These are phyloP conservation scores for Columba livia DNA, from an alignment of 2,113 vertebrate species.

Conservation along the genomic window DNA sequence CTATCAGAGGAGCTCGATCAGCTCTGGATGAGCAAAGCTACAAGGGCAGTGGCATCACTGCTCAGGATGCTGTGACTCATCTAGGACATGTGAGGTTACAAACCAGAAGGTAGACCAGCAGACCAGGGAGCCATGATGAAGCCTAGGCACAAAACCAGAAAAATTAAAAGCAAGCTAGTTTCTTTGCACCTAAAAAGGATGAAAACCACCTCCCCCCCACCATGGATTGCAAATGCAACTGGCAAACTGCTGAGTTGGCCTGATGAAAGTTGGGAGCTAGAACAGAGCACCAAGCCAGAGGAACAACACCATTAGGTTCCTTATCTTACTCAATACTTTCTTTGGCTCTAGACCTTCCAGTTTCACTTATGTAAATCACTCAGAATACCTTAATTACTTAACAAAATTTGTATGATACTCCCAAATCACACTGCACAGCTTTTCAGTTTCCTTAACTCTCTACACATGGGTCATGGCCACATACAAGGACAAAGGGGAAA, in stretches of 20 bases:
- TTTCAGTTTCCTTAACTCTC: not conserved
- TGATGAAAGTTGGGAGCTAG: not conserved
- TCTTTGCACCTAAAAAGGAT: not conserved
- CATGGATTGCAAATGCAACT: not conserved
- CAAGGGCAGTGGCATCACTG: not conserved
- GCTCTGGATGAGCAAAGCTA: not conserved
- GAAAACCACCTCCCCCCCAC: too few species aligned
- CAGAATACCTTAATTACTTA: not conserved
- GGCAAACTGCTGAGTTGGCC: not conserved
- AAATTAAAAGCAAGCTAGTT: accelerated
- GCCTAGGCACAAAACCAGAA: not conserved
- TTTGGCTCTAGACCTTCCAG: not conserved
- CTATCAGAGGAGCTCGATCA: not conserved
- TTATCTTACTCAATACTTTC: accelerated
- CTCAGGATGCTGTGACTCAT: not conserved
- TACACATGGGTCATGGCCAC: not conserved
- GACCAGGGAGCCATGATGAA: not conserved
- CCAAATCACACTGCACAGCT: not conserved
- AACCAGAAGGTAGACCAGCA: not conserved
- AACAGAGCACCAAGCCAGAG: not conserved
- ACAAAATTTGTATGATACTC: not conserved
- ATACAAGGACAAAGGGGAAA: not conserved
- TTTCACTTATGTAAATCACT: not conserved
- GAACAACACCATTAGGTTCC: accelerated
- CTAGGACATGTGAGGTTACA: not conserved